Conservation (phyloP, 2,113 vertebrate genomes). For the Nesospiza acunhae region DNA sequence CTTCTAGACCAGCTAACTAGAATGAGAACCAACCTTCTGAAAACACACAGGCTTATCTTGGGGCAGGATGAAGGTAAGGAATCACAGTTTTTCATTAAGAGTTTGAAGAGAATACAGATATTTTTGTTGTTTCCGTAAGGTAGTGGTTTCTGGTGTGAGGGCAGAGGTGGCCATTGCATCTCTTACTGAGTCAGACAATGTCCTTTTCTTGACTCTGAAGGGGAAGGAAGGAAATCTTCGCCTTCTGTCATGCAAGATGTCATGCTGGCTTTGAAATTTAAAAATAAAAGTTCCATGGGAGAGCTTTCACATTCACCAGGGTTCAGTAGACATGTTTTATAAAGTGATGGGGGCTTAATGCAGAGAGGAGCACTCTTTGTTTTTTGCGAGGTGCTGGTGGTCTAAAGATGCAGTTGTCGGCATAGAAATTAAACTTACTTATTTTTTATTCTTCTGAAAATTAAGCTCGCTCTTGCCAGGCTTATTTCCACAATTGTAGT, state of each 20-base stretch:
- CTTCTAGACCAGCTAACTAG: slow-evolving; percentile 83
- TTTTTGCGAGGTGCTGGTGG: not conserved
- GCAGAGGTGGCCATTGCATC: not conserved
- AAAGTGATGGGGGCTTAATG: not conserved
- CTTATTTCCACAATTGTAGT: not conserved
- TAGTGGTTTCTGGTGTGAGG: not conserved
- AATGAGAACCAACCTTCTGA: slow-evolving; percentile 83
- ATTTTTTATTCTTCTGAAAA: not conserved
- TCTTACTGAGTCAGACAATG: not conserved
- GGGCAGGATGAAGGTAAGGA: slow-evolving; percentile 83
- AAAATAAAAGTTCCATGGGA: not conserved
- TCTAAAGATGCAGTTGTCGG: not conserved
- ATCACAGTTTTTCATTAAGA: not conserved
- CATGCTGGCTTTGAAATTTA: not conserved
- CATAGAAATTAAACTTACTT: not conserved
- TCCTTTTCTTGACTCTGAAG: not conserved
- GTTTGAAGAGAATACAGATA: not conserved
- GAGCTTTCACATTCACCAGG: not conserved
- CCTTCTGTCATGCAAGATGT: not conserved
- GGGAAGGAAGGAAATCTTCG: not conserved
- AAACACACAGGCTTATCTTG: slow-evolving; percentile 77
- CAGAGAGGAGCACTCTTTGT: not conserved
- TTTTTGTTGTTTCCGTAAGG: not conserved
- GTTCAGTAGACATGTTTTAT: not conserved
- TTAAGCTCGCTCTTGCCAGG: not conserved